Evolutionary conservation across 1,140 invertebrate species (phyloP).

Genomic region (Littorina saxatilis): DNA sequence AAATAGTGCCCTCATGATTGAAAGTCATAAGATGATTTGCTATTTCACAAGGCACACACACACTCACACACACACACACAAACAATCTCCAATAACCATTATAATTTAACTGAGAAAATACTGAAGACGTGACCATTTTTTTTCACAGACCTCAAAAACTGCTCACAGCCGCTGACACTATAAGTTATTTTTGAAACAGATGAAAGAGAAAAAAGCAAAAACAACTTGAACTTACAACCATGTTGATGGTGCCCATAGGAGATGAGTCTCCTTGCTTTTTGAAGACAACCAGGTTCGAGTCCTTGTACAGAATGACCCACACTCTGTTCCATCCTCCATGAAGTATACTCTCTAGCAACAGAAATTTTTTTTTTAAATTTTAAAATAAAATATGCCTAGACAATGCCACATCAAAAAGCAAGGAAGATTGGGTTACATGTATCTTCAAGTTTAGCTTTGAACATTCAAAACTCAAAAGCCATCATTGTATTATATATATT

Average conservation of each 20-base stretch:
- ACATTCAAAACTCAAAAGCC: too few relatives aligned
- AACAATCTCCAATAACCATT: background rate
- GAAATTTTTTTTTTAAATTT: too few relatives aligned
- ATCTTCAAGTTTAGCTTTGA: too few relatives aligned
- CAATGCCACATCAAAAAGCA: too few relatives aligned
- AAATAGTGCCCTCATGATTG: too few relatives aligned
- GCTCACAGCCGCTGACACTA: background rate
- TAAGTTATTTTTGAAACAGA: too few relatives aligned
- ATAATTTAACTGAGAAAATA: background rate
- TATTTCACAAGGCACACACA: too few relatives aligned
- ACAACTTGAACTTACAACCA: conserved; percentile 34
- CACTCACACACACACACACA: too few relatives aligned
- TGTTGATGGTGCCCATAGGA: conserved; percentile 52
- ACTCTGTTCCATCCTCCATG: conserved; percentile 68
- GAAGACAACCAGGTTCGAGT: conserved; percentile 62
- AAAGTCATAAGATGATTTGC: too few relatives aligned
- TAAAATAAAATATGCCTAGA: too few relatives aligned
- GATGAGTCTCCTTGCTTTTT: conserved; percentile 68
- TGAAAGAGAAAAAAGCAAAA: background rate
- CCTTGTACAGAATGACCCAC: conserved; percentile 59
- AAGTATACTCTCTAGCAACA: conserved; percentile 68
- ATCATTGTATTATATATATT: too few relatives aligned
- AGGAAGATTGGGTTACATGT: too few relatives aligned
- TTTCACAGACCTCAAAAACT: background rate
- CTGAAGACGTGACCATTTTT: background rate